These are phyloP conservation scores for Patiria pectinifera DNA, from an alignment of 53 echinoderm and acorn worm genomes.

Conservation along the genomic window DNA sequence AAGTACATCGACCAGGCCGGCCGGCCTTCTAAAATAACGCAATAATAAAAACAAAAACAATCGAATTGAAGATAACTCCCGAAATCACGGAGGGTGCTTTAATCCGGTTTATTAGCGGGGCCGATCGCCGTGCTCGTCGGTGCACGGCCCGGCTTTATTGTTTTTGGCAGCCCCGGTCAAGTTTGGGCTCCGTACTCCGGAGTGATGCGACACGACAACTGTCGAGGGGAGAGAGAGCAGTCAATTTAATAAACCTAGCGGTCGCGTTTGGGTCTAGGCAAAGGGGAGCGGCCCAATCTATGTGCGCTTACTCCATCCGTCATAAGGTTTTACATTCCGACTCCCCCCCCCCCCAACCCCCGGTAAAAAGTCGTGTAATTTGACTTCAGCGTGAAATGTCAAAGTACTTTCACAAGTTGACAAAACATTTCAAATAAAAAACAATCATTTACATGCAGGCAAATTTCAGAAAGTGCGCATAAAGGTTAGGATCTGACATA, in stretches of 20 bases:
- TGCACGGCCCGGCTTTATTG: conserved; percentile 5
- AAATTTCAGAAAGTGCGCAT: background rate
- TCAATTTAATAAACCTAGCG: conserved; percentile 23
- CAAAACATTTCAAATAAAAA: background rate
- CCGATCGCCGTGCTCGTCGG: conserved; percentile 6
- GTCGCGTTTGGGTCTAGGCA: background rate
- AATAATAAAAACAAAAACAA: conserved; percentile 61
- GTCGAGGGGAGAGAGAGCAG: background rate
- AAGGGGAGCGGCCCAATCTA: background rate
- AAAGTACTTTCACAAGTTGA: conserved; percentile 22
- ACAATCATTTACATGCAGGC: background rate
- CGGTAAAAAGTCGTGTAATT: conserved; percentile 3
- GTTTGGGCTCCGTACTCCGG: conserved; percentile 28
- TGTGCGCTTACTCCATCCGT: background rate
- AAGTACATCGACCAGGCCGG: conserved; percentile 51
- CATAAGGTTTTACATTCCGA: conserved; percentile 40
- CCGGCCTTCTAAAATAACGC: conserved; percentile 5
- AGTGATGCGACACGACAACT: conserved; percentile 62
- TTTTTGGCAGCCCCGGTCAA: conserved; percentile 57
- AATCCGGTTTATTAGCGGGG: conserved; percentile 54
- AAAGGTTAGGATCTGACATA: background rate
- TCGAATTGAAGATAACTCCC: conserved; percentile 54
- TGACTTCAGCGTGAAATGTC: conserved; percentile 51
- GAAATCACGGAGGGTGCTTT: conserved; percentile 8
- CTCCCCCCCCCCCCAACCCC: background rate